phyloP scores from a whole-genome alignment of 2,797 vertebrate species.

The Trichosurus vulpecula region DNA sequence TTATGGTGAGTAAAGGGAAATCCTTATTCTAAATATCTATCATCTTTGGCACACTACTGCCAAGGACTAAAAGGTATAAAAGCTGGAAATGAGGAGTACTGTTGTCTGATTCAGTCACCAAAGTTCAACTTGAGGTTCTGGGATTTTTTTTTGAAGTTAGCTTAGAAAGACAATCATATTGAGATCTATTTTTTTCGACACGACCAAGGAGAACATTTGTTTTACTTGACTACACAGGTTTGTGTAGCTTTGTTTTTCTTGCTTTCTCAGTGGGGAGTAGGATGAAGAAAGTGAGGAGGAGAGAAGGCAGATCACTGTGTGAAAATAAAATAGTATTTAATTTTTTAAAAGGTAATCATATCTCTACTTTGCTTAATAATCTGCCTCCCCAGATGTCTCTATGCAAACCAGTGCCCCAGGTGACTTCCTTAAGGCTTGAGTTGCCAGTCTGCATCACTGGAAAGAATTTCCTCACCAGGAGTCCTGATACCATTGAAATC shows the following conservation, averaged over 20 bases:
- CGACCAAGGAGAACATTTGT: neutral
- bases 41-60: neutral
- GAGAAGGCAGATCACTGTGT: neutral
- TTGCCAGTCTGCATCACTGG: no score
- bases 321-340: neutral
- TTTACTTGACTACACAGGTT: neutral
- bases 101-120: neutral
- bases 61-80: neutral
- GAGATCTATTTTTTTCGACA: neutral
- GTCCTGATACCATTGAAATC: no score
- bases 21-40: neutral
- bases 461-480: no score
- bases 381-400: neutral
- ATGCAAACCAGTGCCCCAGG: no score
- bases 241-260: neutral
- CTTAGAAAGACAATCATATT: neutral
- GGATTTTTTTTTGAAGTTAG: neutral
- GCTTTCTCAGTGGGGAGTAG: neutral
- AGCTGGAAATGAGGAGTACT: neutral
- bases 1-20: neutral
- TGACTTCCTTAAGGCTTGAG: no score
- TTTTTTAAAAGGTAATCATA: neutral
- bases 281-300: neutral
- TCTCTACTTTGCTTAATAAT: neutral
- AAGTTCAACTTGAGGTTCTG: neutral